phyloP scores from a whole-genome alignment of 1,140 invertebrate genomes.

The Cydia splendana region DNA sequence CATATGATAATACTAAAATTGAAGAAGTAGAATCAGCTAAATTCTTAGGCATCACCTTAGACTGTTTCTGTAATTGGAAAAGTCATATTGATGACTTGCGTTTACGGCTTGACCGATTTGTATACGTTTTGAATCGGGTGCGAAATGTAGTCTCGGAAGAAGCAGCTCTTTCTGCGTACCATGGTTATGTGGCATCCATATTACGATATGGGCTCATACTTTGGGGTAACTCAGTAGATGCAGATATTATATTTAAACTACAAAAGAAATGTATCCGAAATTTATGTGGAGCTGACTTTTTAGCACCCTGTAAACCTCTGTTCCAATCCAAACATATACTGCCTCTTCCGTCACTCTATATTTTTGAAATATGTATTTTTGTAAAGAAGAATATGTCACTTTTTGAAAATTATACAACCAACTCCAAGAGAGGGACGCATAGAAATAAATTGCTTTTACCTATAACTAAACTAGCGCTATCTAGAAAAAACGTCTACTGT shows the following conservation, averaged over 20 bases:
- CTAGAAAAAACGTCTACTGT: background rate
- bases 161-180: conserved; percentile 12
- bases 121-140: background rate
- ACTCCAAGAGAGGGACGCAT: background rate
- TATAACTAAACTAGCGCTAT: background rate
- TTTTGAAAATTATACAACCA: background rate
- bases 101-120: background rate
- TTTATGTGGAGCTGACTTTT: background rate
- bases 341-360: background rate
- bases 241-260: conserved; percentile 2
- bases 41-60: background rate
- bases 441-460: background rate
- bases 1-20: background rate
- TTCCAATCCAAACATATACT: background rate
- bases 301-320: conserved; percentile 2
- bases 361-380: conserved; percentile 14
- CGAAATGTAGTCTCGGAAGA: conserved; percentile 13
- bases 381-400: background rate
- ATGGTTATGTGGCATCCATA: conserved; percentile 13
- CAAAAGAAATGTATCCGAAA: conserved; percentile 9
- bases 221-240: conserved; percentile 23
- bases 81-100: background rate
- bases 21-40: conserved; percentile 2
- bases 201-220: background rate
- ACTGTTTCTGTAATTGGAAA: conserved; percentile 1